phyloP scores from a whole-genome alignment of 2,797 vertebrate species.

The Orestias chungarensis region DNA sequence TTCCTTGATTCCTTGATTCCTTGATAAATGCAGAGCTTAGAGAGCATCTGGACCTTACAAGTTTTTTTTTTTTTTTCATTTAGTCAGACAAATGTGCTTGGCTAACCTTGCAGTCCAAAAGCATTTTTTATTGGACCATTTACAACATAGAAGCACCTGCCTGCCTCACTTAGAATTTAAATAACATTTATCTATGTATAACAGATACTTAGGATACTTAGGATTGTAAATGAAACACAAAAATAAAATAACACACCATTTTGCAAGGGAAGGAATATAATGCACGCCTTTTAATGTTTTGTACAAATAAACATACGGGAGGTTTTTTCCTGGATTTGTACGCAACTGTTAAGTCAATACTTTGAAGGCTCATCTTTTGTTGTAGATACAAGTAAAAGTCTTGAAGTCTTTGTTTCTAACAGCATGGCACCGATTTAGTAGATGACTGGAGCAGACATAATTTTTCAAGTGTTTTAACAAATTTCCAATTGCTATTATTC shows the following conservation, averaged over 20 bases:
- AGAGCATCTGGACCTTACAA: conserved; percentile 43
- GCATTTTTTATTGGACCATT: conserved; percentile 1
- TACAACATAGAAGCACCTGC: background rate
- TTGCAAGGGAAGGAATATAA: too few species aligned
- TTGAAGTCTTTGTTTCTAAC: background rate
- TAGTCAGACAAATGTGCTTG: background rate
- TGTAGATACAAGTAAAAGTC: background rate
- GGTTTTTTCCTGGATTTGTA: background rate
- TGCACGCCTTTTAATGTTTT: background rate
- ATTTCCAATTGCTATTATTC: background rate
- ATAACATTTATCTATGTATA: background rate
- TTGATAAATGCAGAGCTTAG: conserved; percentile 50
- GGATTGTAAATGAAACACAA: background rate
- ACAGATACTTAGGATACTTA: too few species aligned
- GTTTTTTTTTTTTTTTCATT: conserved; percentile 27
- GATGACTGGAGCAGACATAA: too few species aligned
- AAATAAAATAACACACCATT: background rate
- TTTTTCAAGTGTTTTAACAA: background rate
- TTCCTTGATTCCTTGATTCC: too few species aligned
- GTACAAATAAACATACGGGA: background rate
- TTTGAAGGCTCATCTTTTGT: background rate
- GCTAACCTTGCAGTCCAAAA: conserved; percentile 19
- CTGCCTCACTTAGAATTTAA: background rate
- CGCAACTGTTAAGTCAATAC: background rate
- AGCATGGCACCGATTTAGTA: too few species aligned